Base-by-base conservation (phyloP, 2,888 invertebrate species). In the Andrena bicolor region DNA sequence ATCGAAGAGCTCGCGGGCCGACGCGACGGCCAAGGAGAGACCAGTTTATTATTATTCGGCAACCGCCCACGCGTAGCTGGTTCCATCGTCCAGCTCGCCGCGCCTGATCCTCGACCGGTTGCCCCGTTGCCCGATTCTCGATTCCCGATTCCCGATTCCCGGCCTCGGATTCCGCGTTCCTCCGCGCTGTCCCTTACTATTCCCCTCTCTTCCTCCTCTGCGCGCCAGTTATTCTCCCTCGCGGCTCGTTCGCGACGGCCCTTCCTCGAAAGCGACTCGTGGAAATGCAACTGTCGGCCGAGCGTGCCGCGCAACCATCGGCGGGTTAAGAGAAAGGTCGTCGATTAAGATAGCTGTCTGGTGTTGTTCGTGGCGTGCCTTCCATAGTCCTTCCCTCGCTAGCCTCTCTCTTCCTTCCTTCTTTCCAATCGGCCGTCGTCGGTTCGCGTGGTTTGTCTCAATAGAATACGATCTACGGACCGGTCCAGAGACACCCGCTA, bases 271-370 rank as follows among this genome's bases (percentile, higher is more conserved):
- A 74, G 75, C 66, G 60, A 77, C 78, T 83, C 74, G 76, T 66
- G 73, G 78, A 78, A 83, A 77, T 82, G 81, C 76, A 70, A 82
- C 75, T 61, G 73, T 75, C 68, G 66, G 73, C 63, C 75, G 84
- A 89, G 69, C 88, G 88, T 72, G 84, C 76, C 77, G 82, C 76
- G 75, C 80, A 73, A 79, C 77, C 86, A 83, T 88, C 85, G 76
- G 79, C 85, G 88, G 91, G 90, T 91, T 90, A 90, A 91, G 88
- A 87, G 88, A 91, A 90, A 90, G 91, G 91, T 91, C 91, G 91
- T 90, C 90, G 91, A 92, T 92, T 91, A 90, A 92, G 91, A 91
- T 91, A 91, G 90, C 91, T 90, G 90, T 91, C 87, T 72, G 88
- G 76, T 79, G 80, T 80, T 78, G 80, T 80, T 78, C 74, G 61